Percentiles rank a stretch among this genome's conserved stretches.
These are phyloP conservation scores for Silurus aristotelis DNA, from an alignment of 2,797 vertebrate species.

Conservation along the genomic window DNA sequence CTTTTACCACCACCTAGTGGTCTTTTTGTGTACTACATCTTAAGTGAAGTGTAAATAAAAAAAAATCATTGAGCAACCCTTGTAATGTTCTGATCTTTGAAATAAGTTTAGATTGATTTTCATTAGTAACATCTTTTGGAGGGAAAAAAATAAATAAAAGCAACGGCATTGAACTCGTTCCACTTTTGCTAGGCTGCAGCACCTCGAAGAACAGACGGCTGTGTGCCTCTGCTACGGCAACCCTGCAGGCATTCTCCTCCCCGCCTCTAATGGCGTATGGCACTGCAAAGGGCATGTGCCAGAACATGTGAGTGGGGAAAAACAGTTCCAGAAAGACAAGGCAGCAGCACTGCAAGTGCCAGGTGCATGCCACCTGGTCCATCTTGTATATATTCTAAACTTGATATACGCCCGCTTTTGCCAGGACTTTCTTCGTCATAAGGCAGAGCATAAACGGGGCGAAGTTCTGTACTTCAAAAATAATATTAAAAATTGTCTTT, in stretches of 20 bases:
- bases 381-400: slow-evolving; percentile 5
- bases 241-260: slow-evolving; percentile 38
- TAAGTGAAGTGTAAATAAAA: not conserved
- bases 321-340: slow-evolving; percentile 2
- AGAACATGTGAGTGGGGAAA: slow-evolving; percentile 38
- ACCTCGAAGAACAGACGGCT: slow-evolving; percentile 43
- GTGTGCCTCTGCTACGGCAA: slow-evolving; percentile 43
- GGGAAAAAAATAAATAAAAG: no score
- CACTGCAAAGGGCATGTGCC: slow-evolving; percentile 52
- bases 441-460: slow-evolving; percentile 12
- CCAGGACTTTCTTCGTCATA: not conserved
- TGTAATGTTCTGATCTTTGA: not conserved
- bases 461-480: slow-evolving; percentile 2
- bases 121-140: no score
- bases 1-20: slow-evolving; percentile 64
- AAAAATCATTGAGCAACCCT: not conserved
- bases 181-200: slow-evolving; percentile 29
- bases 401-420: not conserved
- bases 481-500: slow-evolving; percentile 45
- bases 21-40: not conserved
- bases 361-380: slow-evolving; percentile 59
- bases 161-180: slow-evolving; percentile 23
- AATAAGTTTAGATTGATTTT: not conserved
- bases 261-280: slow-evolving; percentile 44
- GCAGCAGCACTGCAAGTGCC: slow-evolving; percentile 34